A percentile compares a stretch with the other conserved stretches of the same genome.
These are phyloP conservation scores for Aptenodytes forsteri DNA, from an alignment of 2,113 vertebrate species.

Conservation along the genomic window DNA sequence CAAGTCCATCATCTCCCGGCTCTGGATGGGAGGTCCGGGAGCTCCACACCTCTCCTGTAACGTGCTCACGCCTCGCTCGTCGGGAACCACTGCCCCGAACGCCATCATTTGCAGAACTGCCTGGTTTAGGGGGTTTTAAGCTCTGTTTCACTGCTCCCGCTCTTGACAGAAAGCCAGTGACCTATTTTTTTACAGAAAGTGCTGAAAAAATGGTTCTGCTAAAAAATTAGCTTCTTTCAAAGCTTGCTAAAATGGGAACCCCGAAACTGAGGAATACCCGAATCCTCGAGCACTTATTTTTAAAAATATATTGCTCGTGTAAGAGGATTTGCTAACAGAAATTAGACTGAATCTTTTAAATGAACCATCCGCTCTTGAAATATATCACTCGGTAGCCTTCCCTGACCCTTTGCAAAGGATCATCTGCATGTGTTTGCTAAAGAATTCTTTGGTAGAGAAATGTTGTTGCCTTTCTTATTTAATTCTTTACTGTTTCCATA, in stretches of 20 bases:
- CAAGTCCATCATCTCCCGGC: not conserved
- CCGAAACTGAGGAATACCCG: not conserved
- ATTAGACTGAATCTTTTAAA: not conserved
- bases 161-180: not conserved
- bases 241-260: not conserved
- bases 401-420: not conserved
- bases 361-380: not conserved
- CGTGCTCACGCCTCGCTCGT: rapidly evolving
- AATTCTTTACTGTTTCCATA: not conserved
- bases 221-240: not conserved
- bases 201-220: not conserved
- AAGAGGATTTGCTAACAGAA: not conserved
- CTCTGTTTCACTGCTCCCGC: not conserved
- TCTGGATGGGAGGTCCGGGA: not conserved
- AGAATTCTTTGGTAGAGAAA: not conserved
- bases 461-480: not conserved
- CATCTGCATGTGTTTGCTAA: not conserved
- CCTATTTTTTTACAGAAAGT: not conserved
- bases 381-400: not conserved
- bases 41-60: not conserved
- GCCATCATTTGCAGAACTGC: not conserved
- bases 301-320: not conserved
- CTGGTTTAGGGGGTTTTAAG: not conserved
- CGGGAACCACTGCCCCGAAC: not conserved
- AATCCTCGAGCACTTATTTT: not conserved